Base-by-base conservation (phyloP, 2,797 vertebrate genomes). In the Hippopotamyrus pictus region DNA sequence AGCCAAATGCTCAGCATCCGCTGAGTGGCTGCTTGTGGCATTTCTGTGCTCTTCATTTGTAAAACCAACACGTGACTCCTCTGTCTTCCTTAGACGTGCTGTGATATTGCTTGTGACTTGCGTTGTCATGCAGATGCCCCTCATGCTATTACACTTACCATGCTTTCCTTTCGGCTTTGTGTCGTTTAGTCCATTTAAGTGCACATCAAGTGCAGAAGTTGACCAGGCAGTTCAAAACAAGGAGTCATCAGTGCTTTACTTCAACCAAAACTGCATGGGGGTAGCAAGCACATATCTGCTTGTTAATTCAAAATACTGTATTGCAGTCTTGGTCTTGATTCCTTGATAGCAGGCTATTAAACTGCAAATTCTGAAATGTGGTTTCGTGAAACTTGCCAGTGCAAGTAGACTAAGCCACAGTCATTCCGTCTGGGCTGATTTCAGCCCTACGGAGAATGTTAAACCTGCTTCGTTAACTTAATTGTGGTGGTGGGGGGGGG, bases 351-450 rank as follows among this genome's bases (percentile, higher is more conserved):
- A 51, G 82, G 57, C 88, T 22, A 41, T 86, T 86, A 51, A 89
- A 82, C 88, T 19, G 53, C 46, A 89, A 85, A 84, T 46, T 57
- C 33, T 37, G 54, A 51, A 86, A 48, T 53, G 82, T 50, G 57
- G 82, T 76, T 87, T 87, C 11, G 53, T 57, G 88, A 50, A 90
- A 87, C 82, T 76, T 90, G 90, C 90, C 90, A 86, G 88, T 46
- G 84, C 88, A 89, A 87, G 88, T 89, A 65, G 33, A 83, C 22
- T 7, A 46, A 86, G 44, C 57, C 25, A 0, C 82, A 59, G 76
- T 41, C 88, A 65, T 86, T 86, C 46, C 25, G 29, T 51, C 54
- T 29, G 29, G 46, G 83, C 88, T 51, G 57, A 86, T 85, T 89
- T 84, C 79, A 25, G 29, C 41, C 37, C 22, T 50, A 14, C 8